Conservation (phyloP, 2,113 vertebrate species). For the Anarrhichthys ocellatus region DNA sequence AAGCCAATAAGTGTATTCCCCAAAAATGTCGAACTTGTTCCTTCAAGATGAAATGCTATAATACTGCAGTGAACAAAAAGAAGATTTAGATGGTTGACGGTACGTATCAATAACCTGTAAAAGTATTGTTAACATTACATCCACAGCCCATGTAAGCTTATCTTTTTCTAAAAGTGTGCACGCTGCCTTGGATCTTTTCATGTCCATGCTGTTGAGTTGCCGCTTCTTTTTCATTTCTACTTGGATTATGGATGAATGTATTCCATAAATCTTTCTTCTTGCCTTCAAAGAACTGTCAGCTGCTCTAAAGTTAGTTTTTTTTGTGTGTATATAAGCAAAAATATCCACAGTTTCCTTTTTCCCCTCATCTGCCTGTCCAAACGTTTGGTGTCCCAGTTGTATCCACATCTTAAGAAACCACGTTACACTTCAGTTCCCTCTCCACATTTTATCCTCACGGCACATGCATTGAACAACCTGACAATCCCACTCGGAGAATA, state of each 20-base stretch:
- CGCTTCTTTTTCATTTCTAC: not conserved
- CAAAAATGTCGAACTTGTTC: not conserved
- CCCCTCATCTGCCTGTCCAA: not conserved
- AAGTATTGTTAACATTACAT: not conserved
- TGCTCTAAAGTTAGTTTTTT: not conserved
- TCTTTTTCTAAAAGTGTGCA: not conserved
- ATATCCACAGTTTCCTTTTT: not conserved
- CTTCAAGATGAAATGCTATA: not conserved
- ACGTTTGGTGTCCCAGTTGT: constrained; percentile 3
- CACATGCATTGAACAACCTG: constrained; percentile 47
- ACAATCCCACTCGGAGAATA: constrained; percentile 52
- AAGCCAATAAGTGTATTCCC: not conserved
- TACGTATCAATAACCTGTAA: not conserved
- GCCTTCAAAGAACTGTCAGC: not conserved
- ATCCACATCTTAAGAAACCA: constrained; percentile 30
- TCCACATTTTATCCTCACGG: constrained; percentile 44
- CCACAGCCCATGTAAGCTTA: not conserved
- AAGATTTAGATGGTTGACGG: not conserved
- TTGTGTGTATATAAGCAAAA: not conserved
- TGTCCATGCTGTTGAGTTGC: not conserved
- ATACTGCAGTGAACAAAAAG: not conserved
- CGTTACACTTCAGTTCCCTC: constrained; percentile 19
- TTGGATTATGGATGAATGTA: not conserved
- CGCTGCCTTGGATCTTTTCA: not conserved
- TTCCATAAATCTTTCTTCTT: not conserved